phyloP scores from a whole-genome alignment of 2,888 invertebrate genomes.

The Leucophenga maculata region DNA sequence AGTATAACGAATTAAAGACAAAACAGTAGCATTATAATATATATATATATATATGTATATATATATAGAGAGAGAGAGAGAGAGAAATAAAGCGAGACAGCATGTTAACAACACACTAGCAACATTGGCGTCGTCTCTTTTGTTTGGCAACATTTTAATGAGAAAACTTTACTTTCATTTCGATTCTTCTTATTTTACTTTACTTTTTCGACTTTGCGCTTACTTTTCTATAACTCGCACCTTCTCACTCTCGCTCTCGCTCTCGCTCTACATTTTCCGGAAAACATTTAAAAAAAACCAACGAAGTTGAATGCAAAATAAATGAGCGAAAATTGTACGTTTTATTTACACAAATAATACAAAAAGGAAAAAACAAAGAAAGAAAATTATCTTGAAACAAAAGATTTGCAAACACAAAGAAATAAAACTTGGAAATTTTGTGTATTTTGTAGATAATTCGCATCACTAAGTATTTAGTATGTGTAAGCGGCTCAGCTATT shows the following conservation, averaged over 20 bases:
- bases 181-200: neutral
- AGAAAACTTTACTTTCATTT: constrained; percentile 50
- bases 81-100: constrained; percentile 41
- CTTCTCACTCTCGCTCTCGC: no score
- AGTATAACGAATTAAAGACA: constrained; percentile 5
- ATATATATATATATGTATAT: constrained; percentile 36
- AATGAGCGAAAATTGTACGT: no score
- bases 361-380: no score
- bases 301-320: no score
- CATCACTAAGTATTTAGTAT: constrained; percentile 15
- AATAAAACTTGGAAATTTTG: neutral
- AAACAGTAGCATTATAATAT: constrained; percentile 24
- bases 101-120: constrained; percentile 10
- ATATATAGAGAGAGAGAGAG: neutral
- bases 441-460: neutral
- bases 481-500: no score
- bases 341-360: no score
- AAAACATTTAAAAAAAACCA: no score
- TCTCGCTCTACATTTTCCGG: no score
- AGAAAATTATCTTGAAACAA: neutral
- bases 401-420: constrained; percentile 14
- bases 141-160: constrained; percentile 56
- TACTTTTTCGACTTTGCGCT: neutral
- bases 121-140: constrained; percentile 41
- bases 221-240: no score